These are phyloP conservation scores for Alauda arvensis DNA, from an alignment of 2,797 vertebrate genomes.

Conservation along the genomic window DNA sequence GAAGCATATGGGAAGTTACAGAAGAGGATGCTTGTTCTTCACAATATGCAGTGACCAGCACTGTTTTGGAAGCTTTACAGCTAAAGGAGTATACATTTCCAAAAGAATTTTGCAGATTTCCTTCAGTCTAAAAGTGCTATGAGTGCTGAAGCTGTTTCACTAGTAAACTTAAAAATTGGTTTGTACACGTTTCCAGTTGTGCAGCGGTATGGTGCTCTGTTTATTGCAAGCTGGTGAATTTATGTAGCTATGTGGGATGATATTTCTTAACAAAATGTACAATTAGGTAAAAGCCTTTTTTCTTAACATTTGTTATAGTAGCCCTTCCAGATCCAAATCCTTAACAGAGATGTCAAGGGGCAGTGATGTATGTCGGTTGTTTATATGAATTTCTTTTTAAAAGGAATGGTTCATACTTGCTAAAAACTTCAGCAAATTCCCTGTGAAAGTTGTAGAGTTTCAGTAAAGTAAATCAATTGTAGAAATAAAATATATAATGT, in stretches of 20 bases:
- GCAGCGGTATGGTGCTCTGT: slow-evolving; percentile 62
- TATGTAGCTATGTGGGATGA: slow-evolving; percentile 66
- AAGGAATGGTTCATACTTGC: slow-evolving; percentile 68
- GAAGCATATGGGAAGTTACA: slow-evolving; percentile 15
- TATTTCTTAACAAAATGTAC: slow-evolving; percentile 59
- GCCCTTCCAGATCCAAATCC: slow-evolving; percentile 62
- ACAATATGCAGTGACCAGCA: background rate
- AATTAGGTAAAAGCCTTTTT: slow-evolving; percentile 57
- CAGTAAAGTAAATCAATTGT: slow-evolving; percentile 65
- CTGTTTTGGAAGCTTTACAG: slow-evolving; percentile 42
- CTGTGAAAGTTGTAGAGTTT: slow-evolving; percentile 72
- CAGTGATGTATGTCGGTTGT: slow-evolving; percentile 61
- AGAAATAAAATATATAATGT: slow-evolving; percentile 75
- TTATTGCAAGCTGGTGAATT: slow-evolving; percentile 61
- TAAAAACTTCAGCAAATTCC: slow-evolving; percentile 70
- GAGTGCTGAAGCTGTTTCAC: slow-evolving; percentile 32
- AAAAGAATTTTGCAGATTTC: slow-evolving; percentile 14
- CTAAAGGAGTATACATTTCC: slow-evolving; percentile 22
- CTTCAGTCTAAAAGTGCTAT: slow-evolving; percentile 46
- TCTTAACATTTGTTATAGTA: slow-evolving; percentile 58
- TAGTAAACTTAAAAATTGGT: slow-evolving; percentile 55
- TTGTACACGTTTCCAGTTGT: slow-evolving; percentile 64
- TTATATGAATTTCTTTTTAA: slow-evolving; percentile 75
- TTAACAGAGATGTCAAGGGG: slow-evolving; percentile 63
- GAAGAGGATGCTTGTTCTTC: slow-evolving; percentile 11